Evolutionary conservation across 2,888 invertebrate genomes (phyloP).

Genomic region (Pristionchus fissidentatus): DNA sequence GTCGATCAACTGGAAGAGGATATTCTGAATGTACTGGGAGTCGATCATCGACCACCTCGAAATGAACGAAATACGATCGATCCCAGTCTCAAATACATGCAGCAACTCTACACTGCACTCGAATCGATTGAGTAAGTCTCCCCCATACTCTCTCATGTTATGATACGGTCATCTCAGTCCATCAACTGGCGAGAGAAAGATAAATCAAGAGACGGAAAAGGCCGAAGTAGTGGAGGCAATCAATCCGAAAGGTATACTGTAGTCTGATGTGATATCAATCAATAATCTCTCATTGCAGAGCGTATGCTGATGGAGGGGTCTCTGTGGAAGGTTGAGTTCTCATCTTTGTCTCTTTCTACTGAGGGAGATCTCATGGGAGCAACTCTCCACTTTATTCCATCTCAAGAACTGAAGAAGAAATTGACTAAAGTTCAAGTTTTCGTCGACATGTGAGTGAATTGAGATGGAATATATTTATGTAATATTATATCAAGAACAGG

Average conservation of each 20-base stretch:
- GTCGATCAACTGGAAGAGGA: constrained; percentile 1
- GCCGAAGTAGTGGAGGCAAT: constrained; percentile 20
- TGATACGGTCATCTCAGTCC: neutral
- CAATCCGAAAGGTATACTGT: constrained; percentile 25
- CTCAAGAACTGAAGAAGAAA: constrained; percentile 24
- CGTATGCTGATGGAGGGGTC: neutral
- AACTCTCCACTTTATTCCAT: constrained; percentile 2
- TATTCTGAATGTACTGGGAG: constrained; percentile 41
- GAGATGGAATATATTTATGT: no score
- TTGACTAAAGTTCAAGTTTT: neutral
- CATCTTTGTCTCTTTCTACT: constrained; percentile 1
- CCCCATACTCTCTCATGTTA: neutral
- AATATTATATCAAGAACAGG: no score
- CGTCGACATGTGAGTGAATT: neutral
- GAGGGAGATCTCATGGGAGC: constrained; percentile 21
- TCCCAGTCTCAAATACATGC: constrained; percentile 31
- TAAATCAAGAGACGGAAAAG: neutral
- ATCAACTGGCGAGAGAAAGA: neutral
- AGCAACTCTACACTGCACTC: constrained; percentile 11
- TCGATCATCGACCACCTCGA: neutral
- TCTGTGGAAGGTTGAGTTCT: constrained; percentile 21
- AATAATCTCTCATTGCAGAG: neutral
- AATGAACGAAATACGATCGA: neutral
- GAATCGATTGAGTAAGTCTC: neutral
- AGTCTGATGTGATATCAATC: neutral